Base-by-base conservation (phyloP, 2,113 vertebrate genomes). In the Xenus cinereus region DNA sequence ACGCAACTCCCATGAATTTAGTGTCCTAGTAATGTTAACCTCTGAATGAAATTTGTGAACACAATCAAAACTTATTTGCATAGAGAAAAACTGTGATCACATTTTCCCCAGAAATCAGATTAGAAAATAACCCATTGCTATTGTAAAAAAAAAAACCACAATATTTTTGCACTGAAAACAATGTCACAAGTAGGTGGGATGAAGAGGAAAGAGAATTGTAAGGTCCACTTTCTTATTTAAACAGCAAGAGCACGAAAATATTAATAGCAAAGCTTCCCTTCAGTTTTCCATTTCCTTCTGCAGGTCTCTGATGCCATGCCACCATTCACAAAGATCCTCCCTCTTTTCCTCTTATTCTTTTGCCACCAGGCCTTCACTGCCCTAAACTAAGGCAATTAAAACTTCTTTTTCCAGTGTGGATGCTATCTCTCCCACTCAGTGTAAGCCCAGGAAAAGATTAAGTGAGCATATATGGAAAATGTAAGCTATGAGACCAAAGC, bases 381-480 rank as follows among this genome's bases (percentile, higher is more conserved):
- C 35, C 56, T 78, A 71, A 51, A 72, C 19, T 51, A 63, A 80
- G 39, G 13, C 10, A 77, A 67, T 69, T 5, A 56, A 48, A 33
- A 5, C 18, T 17, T 21, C 51, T 57, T 37, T 77, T 80, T 59
- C n/a, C 56, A 33, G 21, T n/a, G 39, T 41, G 7, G 1, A 7
- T 62, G 10, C 4, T 53, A 23, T 12, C 6, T 66, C 8, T 76
- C 9, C 9, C 18, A 32, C 17, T 67, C 41, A 67, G 2, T 0
- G 0, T 24, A 81, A 16, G 32, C 4, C 12, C 32, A 71, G 17
- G 14, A 62, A 66, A 83, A 86, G 14, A n/a, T 12, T 22, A 51
- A 24, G 19, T 13, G 73, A n/a, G 0, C 2, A 46, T 45, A 37
- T 6, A 46, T 0, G 5, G 26, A 75, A 75, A 56, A 76, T 20